phyloP scores from a whole-genome alignment of 2,797 vertebrate species.

The Myoxocephalus aenaeus region DNA sequence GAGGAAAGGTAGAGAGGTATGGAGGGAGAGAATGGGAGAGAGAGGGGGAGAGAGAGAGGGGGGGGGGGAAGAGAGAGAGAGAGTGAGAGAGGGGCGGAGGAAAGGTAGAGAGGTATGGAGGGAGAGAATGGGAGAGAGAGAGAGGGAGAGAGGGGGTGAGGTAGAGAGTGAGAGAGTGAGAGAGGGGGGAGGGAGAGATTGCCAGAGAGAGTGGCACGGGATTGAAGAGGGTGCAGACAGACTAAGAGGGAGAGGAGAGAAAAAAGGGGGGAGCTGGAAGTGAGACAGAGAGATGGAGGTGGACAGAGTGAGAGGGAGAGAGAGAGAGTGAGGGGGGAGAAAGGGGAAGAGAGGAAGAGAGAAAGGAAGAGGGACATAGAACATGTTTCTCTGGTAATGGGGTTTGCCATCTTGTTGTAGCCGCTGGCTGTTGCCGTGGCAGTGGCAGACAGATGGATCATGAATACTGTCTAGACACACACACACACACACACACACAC shows the following conservation, averaged over 20 bases:
- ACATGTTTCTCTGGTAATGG: conserved; percentile 91
- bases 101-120: conserved; percentile 3
- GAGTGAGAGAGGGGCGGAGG: conserved; percentile 10
- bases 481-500: conserved; percentile 11
- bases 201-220: conserved; percentile 38
- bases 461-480: conserved; percentile 98
- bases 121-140: not conserved
- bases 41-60: not conserved
- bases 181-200: conserved; percentile 7
- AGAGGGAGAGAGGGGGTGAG: conserved; percentile 4
- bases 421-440: conserved; percentile 80
- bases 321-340: not conserved
- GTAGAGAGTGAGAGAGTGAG: not conserved
- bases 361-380: conserved; percentile 63
- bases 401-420: conserved; percentile 89
- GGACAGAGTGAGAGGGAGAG: conserved; percentile 6
- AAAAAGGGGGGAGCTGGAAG: conserved; percentile 27
- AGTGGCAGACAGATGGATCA: conserved; percentile 97
- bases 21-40: not conserved
- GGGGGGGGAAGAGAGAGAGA: not conserved
- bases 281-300: conserved; percentile 61
- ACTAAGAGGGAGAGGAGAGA: conserved; percentile 29
- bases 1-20: not conserved
- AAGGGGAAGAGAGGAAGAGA: conserved; percentile 12
- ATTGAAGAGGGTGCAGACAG: conserved; percentile 34